Base-by-base conservation (phyloP, 2,113 vertebrate genomes). In the Miniopterus natalensis region DNA sequence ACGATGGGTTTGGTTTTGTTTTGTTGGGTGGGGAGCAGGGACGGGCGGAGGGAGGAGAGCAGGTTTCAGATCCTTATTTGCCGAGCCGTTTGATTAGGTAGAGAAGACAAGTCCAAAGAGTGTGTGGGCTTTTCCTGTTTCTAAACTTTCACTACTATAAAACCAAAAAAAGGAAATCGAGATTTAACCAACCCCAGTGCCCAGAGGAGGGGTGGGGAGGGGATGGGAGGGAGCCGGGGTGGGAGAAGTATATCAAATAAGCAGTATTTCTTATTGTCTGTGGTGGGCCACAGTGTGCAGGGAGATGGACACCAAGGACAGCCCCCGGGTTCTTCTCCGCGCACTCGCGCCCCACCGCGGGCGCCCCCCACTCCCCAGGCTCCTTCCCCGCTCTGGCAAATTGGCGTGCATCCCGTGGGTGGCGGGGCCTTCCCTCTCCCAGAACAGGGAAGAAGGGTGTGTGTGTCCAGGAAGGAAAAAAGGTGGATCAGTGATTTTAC, bases 31-130 rank as follows among this genome's bases (percentile, higher is more conserved):
- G 98, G 98, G 98, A 98, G 98, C 98, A 98, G 98, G 98, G 98
- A 98, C 5, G 98, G 98, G 98, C 90, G 93, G 97, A 98, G 98
- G 98, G 98, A 98, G 98, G 98, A 98, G 97, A 98, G 98, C 98
- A 99, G 98, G 98, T 98, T 98, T 98, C 98, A 98, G 98, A 98
- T 97, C 98, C 98, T 98, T 98, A 98, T 98, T 98, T 98, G 98
- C 98, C 95, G 98, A 98, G 98, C 98, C 96, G 98, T 98, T 98
- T 97, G 98, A 98, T 98, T 98, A 98, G 98, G 98, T 98, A 98
- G 98, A 98, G 98, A 96, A 98, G 95, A 98, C 96, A 98, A 98
- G 98, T 99, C 99, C 98, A 99, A 99, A 99, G 99, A 99, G 98
- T 98, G 98, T 98, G 98, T 98, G 98, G 98, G 98, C 98, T 98